Evolutionary conservation across 2,113 vertebrate genomes (phyloP).

Genomic region (Nansenia antarctica): DNA sequence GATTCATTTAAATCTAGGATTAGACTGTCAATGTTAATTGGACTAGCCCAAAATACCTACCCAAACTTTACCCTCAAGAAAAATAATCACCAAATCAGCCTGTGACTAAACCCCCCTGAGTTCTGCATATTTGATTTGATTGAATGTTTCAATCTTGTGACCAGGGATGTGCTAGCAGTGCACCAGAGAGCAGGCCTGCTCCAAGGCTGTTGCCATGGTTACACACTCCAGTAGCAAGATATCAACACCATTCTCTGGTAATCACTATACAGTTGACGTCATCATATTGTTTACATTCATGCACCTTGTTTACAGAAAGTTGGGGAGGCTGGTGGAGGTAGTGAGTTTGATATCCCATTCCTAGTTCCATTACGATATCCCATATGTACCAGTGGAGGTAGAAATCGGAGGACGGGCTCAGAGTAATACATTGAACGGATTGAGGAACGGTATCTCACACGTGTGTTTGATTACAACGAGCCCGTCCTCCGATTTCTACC

Average conservation of each 20-base stretch:
- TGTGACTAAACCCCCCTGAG: no score
- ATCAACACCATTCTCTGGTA: constrained; percentile 53
- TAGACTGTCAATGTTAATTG: neutral
- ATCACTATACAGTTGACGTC: neutral
- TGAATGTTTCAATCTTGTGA: neutral
- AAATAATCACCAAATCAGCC: neutral
- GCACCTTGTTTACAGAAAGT: no score
- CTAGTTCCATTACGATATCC: neutral
- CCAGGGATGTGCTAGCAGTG: constrained; percentile 64
- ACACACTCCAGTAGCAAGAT: constrained; percentile 45
- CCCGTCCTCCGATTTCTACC: no score
- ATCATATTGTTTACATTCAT: neutral
- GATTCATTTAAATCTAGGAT: no score
- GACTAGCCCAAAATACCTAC: neutral
- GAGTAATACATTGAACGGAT: no score
- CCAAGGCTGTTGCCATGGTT: constrained; percentile 18
- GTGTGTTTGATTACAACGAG: no score
- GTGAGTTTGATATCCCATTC: no score
- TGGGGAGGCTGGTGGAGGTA: no score
- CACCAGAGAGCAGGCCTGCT: constrained; percentile 49
- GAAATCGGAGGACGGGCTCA: no score
- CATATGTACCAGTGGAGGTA: no score
- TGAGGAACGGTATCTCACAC: no score
- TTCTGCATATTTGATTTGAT: no score
- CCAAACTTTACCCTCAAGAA: neutral